Conservation (phyloP, 2,888 invertebrate species). For the Lacanobia wlatinum region DNA sequence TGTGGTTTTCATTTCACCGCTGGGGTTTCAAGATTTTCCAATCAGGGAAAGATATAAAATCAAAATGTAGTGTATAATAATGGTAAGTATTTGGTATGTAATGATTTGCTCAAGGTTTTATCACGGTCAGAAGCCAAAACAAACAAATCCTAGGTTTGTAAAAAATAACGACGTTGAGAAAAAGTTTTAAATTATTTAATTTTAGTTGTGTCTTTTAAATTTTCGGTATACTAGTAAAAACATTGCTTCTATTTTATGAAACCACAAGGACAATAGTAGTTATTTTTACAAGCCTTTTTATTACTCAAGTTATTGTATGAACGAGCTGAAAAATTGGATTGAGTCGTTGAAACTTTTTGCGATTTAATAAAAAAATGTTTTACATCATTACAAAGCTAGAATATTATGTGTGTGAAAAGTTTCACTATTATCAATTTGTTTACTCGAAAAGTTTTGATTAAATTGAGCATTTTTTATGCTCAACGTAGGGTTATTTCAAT, state of each 20-base stretch:
- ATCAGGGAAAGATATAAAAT: too few relatives aligned
- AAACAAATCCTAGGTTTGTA: background rate
- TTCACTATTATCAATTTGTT: background rate
- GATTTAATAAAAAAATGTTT: constrained; percentile 32
- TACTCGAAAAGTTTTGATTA: background rate
- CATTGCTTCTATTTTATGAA: constrained; percentile 21
- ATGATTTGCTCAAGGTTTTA: too few relatives aligned
- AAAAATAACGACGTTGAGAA: background rate
- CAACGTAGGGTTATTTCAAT: background rate
- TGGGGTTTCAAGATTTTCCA: too few relatives aligned
- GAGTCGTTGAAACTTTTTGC: constrained; percentile 27
- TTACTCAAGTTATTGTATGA: constrained; percentile 31
- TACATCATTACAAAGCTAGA: constrained; percentile 19
- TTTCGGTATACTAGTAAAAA: constrained; percentile 10
- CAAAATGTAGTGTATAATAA: too few relatives aligned
- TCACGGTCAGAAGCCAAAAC: too few relatives aligned
- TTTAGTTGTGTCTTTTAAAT: constrained; percentile 2
- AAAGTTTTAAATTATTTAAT: background rate
- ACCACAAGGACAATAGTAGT: constrained; percentile 14
- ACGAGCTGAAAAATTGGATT: constrained; percentile 30
- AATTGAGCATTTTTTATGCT: background rate
- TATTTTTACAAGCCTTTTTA: constrained; percentile 16
- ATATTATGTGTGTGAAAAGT: constrained; percentile 19
- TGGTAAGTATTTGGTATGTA: too few relatives aligned
- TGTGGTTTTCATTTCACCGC: background rate